Conservation (phyloP, 2,888 invertebrate species). For the Drosophila rubida region DNA sequence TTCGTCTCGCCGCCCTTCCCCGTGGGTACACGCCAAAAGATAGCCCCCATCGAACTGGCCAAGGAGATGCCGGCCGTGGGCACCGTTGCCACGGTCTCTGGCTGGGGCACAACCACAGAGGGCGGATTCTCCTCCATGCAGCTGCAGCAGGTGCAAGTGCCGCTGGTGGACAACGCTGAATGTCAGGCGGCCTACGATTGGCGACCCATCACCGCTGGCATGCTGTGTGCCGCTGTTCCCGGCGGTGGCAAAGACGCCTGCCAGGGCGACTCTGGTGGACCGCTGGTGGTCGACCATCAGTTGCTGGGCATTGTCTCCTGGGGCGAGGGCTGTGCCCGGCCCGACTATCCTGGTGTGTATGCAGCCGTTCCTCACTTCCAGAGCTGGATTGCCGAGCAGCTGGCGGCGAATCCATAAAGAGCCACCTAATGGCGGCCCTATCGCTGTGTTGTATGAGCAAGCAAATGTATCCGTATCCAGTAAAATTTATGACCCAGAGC, state of each 20-base stretch:
- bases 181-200: conserved; percentile 63
- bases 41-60: conserved; percentile 59
- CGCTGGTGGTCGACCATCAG: conserved; percentile 52
- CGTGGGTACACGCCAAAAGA: conserved; percentile 44
- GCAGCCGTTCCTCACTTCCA: conserved; percentile 54
- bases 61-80: conserved; percentile 49
- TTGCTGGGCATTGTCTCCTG: conserved; percentile 75
- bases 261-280: conserved; percentile 74
- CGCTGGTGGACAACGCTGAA: conserved; percentile 48
- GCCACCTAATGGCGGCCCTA: conserved; percentile 21
- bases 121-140: conserved; percentile 50
- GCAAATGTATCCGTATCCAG: conserved; percentile 41
- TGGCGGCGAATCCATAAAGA: conserved; percentile 9
- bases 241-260: conserved; percentile 75
- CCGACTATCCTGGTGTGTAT: conserved; percentile 71
- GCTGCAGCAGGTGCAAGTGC: conserved; percentile 67
- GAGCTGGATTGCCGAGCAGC: conserved; percentile 59
- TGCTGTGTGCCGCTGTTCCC: conserved; percentile 70
- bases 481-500: conserved; percentile 34
- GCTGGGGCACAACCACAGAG: conserved; percentile 75
- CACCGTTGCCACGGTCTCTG: conserved; percentile 60
- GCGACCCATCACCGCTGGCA: conserved; percentile 65
- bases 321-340: conserved; percentile 73
- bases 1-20: conserved; percentile 62
- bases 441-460: conserved; percentile 23